Evolutionary conservation across 2,888 invertebrate genomes (phyloP).

Genomic region (Erebia palarica): DNA sequence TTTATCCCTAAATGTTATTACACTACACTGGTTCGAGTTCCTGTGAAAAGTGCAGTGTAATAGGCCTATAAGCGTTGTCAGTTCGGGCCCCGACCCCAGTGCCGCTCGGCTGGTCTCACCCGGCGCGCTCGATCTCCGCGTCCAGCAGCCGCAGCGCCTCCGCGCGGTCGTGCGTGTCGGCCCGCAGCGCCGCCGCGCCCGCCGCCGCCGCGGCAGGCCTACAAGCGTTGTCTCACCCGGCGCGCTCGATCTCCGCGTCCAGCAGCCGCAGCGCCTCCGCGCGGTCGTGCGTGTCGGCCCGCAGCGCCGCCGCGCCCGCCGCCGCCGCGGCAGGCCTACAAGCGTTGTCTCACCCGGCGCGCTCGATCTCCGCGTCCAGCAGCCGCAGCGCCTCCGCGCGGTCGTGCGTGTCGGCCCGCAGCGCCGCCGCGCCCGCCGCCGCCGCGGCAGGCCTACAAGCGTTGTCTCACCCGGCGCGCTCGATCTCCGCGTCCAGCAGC

Average conservation of each 20-base stretch:
- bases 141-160: conserved; percentile 45
- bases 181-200: conserved; percentile 15
- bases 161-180: conserved; percentile 25
- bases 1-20: too few relatives aligned
- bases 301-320: conserved; percentile 18
- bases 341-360: conserved; percentile 48
- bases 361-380: conserved; percentile 49
- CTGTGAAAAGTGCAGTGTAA: too few relatives aligned
- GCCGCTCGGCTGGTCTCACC: conserved; percentile 38
- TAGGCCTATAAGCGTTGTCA: too few relatives aligned
- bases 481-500: conserved; percentile 49
- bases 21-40: too few relatives aligned
- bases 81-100: too few relatives aligned
- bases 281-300: conserved; percentile 27
- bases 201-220: conserved; percentile 17
- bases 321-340: too few relatives aligned
- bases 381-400: conserved; percentile 33
- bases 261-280: conserved; percentile 38
- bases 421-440: conserved; percentile 18
- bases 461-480: conserved; percentile 47
- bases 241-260: conserved; percentile 50
- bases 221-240: conserved; percentile 47
- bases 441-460: too few relatives aligned
- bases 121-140: conserved; percentile 48
- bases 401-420: conserved; percentile 27